These are phyloP conservation scores for Lathamus discolor DNA, from an alignment of 2,113 vertebrate species.

Conservation along the genomic window DNA sequence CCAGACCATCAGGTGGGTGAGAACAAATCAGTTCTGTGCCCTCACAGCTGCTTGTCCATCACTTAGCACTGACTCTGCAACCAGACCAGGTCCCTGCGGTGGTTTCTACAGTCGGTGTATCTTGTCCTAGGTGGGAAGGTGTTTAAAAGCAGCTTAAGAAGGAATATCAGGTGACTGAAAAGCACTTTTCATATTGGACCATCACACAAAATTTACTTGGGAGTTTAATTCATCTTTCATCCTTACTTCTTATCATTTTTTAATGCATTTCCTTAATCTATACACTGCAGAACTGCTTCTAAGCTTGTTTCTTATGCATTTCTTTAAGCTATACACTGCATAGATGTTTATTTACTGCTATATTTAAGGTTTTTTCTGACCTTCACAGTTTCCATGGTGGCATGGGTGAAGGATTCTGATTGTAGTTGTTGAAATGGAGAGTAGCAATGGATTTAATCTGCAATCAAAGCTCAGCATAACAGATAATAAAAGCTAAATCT, in stretches of 20 bases:
- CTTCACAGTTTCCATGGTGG: neutral
- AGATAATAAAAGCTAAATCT: neutral
- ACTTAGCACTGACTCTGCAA: neutral
- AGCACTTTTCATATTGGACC: neutral
- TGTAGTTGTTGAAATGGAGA: neutral
- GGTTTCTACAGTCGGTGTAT: fast-evolving
- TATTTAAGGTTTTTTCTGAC: neutral
- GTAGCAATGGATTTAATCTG: neutral
- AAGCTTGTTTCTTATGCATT: neutral
- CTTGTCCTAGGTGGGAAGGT: neutral
- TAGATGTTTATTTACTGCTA: neutral
- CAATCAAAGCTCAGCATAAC: neutral
- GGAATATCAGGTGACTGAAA: neutral
- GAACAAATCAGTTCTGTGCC: neutral
- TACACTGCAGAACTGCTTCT: neutral
- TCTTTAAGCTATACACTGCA: neutral
- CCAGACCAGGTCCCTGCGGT: neutral
- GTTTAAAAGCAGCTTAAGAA: neutral
- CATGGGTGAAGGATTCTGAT: neutral
- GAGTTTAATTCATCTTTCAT: neutral
- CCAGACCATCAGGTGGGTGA: neutral
- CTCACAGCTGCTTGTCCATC: neutral
- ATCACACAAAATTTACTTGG: neutral
- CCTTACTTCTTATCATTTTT: neutral
- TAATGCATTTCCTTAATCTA: neutral